Evolutionary conservation across 2,888 invertebrate species (phyloP), one percentile per base, ranked within the genome.

Genomic region (Pemphredon lugubris): DNA sequence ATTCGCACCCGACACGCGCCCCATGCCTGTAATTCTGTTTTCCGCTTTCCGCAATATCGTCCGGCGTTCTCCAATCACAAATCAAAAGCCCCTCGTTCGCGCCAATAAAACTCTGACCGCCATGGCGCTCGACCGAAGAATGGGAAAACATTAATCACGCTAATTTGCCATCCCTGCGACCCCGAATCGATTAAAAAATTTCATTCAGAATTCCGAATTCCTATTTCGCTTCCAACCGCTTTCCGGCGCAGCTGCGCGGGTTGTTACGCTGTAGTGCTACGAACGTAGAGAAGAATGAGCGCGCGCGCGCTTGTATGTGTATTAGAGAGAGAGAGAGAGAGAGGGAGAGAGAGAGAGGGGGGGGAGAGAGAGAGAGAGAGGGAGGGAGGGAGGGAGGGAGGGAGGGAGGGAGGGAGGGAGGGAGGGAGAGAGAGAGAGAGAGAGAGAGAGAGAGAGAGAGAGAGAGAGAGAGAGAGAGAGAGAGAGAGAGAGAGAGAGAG

Each of bases 241-340:
- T 16, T 21, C 7, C 32, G 53, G 40, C 54, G 71, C 65, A 57
- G 59, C 63, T 73, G 67, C 58, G 40, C 34, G 45, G 58, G 63
- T 65, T 73, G 69, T 73, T 73, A 69, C 74, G 57, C 66, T 51
- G 61, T 57, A 63, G 57, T 26, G 45, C 47, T 45, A 64, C 21
- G 58, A 47, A 54, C 48, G 40, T 16, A 45, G 11, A 6, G 21
- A 21, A 21, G 6, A 4, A 48, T 13, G 18, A n/a, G 11, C 9
- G 13, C n/a, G 14, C n/a, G n/a, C n/a, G n/a, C n/a, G n/a, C n/a
- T n/a, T n/a, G n/a, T n/a, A n/a, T n/a, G n/a, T n/a, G n/a, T n/a
- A n/a, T n/a, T n/a, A n/a, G n/a, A n/a, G n/a, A n/a, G n/a, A n/a
- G n/a, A n/a, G n/a, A 45, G 23, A 21, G 44, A 9, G 32, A 30